Conservation (phyloP, 2,113 vertebrate genomes). For the Tursiops truncatus region DNA sequence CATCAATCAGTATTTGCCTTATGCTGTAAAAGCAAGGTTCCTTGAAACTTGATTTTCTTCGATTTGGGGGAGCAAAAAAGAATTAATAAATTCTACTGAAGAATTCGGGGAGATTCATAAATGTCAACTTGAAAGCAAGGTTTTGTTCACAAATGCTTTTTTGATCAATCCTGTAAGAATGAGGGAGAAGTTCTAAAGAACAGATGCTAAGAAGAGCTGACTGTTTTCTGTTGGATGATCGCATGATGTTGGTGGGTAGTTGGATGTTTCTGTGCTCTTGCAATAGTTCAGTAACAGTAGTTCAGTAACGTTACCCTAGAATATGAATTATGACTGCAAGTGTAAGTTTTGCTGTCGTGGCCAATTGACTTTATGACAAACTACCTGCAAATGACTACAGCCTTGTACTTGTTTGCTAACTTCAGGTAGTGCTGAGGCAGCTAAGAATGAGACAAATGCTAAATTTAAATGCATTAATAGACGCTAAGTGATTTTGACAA, state of each 20-base stretch:
- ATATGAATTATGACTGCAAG: not conserved
- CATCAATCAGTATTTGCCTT: not conserved
- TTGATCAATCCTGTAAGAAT: not conserved
- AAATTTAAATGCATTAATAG: conserved; percentile 36
- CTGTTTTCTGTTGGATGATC: not conserved
- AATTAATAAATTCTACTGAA: not conserved
- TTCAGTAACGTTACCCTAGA: not conserved
- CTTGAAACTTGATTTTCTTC: not conserved
- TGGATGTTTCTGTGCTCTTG: not conserved
- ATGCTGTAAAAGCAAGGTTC: not conserved
- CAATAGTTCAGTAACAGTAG: not conserved
- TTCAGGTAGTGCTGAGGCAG: conserved; percentile 25
- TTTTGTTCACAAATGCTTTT: not conserved
- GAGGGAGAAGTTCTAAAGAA: conserved; percentile 4
- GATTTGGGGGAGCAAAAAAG: not conserved
- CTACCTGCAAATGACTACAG: not conserved
- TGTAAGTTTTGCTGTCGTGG: not conserved
- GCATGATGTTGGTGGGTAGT: not conserved
- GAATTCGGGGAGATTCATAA: not conserved
- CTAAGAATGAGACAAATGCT: not conserved
- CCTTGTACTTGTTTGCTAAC: not conserved
- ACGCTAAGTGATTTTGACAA: conserved; percentile 23
- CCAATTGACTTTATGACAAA: not conserved
- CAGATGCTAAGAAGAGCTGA: not conserved
- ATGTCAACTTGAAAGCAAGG: conserved; percentile 27